Base-by-base conservation (phyloP, 1,140 invertebrate genomes). In the Chelonus insularis region DNA sequence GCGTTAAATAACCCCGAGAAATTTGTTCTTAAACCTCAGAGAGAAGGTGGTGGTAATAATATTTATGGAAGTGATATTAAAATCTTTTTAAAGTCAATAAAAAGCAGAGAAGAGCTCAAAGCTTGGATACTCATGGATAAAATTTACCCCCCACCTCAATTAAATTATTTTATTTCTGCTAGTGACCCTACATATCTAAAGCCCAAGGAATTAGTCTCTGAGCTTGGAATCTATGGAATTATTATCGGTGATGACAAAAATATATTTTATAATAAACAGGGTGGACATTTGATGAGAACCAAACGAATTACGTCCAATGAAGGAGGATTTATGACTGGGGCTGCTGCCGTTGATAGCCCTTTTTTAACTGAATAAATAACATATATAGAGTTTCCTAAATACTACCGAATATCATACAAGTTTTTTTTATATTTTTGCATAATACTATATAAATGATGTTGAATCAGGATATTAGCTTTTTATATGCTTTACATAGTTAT, bases 41-140 rank as follows among this genome's bases (percentile, higher is more conserved):
- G 96, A 57, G 97, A 99, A 84, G 96, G 96, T 2, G 96, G 96
- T 68, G 94, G 94, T 55, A 95, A 98, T 78, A 98, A 99, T 76
- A 80, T 95, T 36, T 99, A 97, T 81, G 95, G 92, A 3, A 80
- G 86, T 1, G 90, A 96, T 39, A 88, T 98, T 36, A 81, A 82
- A 45, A 75, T 85, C 12, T 87, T 87, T 6, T 77, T 97, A 11
- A 68, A 83, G 54, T 79, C 82, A 41, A 86, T 93, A 67, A 83
- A 84, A 57, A 72, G 86, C 66, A 82, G 82, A n/a, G 68, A 76
- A 18, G 91, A 96, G 74, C 83, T 94, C 16, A 86, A 87, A 37
- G 93, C 91, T 1, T 97, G 93, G 85, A 97, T 98, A 68, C 82
- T 98, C n/a, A 98, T 98, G 96, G 92, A 97, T 68, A 83, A 89